Conservation (phyloP, 2,113 vertebrate genomes). For the Stictonetta naevosa region DNA sequence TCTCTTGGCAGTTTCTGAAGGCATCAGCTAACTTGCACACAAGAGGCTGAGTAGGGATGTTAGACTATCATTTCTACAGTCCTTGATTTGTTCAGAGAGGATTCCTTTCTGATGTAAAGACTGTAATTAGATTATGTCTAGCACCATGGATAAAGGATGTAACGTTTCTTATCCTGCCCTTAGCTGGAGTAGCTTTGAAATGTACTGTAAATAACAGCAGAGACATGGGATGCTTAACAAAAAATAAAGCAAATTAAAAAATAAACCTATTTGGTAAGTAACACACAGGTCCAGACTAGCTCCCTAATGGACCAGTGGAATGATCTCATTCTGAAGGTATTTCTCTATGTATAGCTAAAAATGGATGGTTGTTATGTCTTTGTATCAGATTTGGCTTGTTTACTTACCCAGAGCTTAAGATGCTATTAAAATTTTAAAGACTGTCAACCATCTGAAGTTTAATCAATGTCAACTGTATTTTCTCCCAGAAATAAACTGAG, state of each 20-base stretch:
- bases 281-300: not conserved
- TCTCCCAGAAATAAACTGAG: not conserved
- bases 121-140: conserved; percentile 64
- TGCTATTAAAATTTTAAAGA: conserved; percentile 1
- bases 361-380: not conserved
- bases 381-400: not conserved
- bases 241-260: not conserved
- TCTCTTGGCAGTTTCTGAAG: conserved; percentile 4
- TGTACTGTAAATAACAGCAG: not conserved
- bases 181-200: conserved; percentile 27
- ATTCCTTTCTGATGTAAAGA: conserved; percentile 49
- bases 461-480: not conserved
- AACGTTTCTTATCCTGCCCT: conserved; percentile 17
- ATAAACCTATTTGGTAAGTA: not conserved
- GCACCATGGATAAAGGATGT: conserved; percentile 41
- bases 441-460: not conserved
- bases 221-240: not conserved
- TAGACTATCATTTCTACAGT: not conserved
- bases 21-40: not conserved
- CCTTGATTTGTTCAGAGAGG: conserved; percentile 31
- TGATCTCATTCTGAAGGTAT: not conserved
- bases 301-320: not conserved
- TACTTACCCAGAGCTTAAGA: not conserved
- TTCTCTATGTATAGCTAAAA: not conserved
- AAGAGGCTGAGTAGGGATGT: not conserved